These are phyloP conservation scores for Eucera pruinosa DNA, from an alignment of 2,888 invertebrate species.

Conservation along the genomic window DNA sequence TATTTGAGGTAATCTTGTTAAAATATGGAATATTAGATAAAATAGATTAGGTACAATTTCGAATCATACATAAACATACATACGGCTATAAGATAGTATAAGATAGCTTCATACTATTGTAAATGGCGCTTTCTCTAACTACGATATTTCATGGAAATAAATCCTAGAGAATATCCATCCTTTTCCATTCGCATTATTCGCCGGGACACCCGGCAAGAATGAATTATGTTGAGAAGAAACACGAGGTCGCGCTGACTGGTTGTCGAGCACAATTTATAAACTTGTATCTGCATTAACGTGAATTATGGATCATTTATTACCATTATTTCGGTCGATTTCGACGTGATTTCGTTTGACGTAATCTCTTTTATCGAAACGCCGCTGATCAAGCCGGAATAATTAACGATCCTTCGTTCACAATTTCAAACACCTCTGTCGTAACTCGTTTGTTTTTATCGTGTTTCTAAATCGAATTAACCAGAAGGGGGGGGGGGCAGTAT, in stretches of 20 bases:
- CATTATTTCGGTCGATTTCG: slow-evolving; percentile 56
- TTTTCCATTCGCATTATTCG: slow-evolving; percentile 7
- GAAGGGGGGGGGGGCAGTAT: too few relatives aligned
- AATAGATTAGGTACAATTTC: too few relatives aligned
- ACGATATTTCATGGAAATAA: slow-evolving; percentile 21
- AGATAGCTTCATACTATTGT: background rate
- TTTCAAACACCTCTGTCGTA: slow-evolving; percentile 24
- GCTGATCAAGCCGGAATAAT: slow-evolving; percentile 56
- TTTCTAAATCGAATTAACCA: background rate
- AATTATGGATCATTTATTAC: slow-evolving; percentile 68
- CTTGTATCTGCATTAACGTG: slow-evolving; percentile 48
- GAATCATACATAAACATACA: too few relatives aligned
- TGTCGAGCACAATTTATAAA: slow-evolving; percentile 49
- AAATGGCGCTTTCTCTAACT: slow-evolving; percentile 14
- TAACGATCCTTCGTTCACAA: slow-evolving; percentile 57
- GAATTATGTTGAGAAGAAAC: slow-evolving; percentile 36
- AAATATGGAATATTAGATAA: too few relatives aligned
- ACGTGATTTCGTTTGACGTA: slow-evolving; percentile 48
- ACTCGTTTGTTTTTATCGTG: slow-evolving; percentile 13
- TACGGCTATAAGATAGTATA: background rate
- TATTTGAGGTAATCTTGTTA: too few relatives aligned
- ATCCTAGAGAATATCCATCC: slow-evolving; percentile 2
- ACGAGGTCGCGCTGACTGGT: slow-evolving; percentile 32
- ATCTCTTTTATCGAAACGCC: slow-evolving; percentile 56
- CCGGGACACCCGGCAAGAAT: slow-evolving; percentile 6